A percentile compares a stretch with the other conserved stretches of the same genome.
phyloP scores from a whole-genome alignment of 2,113 vertebrate species.

The Sinocyclocheilus anophthalmus region DNA sequence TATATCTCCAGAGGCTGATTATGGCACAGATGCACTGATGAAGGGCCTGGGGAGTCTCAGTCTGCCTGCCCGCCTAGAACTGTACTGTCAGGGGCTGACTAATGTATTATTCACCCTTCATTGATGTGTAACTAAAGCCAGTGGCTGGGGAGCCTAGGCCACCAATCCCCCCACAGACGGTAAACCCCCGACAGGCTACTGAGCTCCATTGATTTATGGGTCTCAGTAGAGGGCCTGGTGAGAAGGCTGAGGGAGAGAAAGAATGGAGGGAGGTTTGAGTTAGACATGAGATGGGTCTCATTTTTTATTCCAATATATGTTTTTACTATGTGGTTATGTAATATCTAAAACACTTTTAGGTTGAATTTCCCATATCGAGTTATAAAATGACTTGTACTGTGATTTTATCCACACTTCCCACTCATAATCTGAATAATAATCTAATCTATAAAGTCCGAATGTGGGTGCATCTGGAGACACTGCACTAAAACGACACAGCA shows the following conservation, averaged over 20 bases:
- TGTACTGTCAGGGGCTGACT: slow-evolving; percentile 55
- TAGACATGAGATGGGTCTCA: not conserved
- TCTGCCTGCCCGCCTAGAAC: slow-evolving; percentile 22
- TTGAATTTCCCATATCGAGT: not conserved
- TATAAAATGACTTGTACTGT: not conserved
- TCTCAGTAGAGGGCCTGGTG: slow-evolving; percentile 42
- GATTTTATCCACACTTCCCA: not conserved
- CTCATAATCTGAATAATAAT: not conserved
- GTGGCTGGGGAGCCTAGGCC: slow-evolving; percentile 60
- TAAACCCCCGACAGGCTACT: slow-evolving; percentile 61
- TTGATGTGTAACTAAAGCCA: slow-evolving; percentile 78
- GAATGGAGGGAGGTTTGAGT: not conserved
- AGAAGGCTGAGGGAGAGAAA: not conserved
- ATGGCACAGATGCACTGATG: slow-evolving; percentile 33
- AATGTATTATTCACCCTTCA: slow-evolving; percentile 78
- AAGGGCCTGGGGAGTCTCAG: slow-evolving; percentile 32
- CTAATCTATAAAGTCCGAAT: not conserved
- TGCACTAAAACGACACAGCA: not conserved
- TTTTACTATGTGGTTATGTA: not conserved
- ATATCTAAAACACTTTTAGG: not conserved
- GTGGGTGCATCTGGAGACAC: not conserved
- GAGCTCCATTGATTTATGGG: slow-evolving; percentile 72
- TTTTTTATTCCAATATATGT: not conserved
- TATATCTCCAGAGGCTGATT: slow-evolving; percentile 31
- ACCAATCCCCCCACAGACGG: slow-evolving; percentile 63